Base-by-base conservation (phyloP, 2,888 invertebrate species). In the Heteromyza rotundicornis region DNA sequence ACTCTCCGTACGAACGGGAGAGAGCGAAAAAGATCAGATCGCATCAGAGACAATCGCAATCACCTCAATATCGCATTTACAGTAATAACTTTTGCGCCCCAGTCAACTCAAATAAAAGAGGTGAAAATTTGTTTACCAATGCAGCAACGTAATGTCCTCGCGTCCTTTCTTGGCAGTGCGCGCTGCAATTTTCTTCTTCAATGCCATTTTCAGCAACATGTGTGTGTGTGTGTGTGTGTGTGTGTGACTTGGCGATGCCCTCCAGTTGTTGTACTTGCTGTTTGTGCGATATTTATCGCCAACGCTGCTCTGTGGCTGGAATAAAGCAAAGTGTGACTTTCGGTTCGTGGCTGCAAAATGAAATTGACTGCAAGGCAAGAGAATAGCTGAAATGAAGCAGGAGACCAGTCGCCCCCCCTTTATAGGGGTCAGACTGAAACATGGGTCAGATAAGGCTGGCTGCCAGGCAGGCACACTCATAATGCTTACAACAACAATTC, bases 61-160 rank as follows among this genome's bases (percentile, higher is more conserved):
- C 27, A 27, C 47, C 47, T 47, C 47, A 20, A 47, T 47, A 47
- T 47, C 47, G 14, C 47, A 47, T 47, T 47, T 7, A 47, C 3
- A 5, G 47, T 47, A 20, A 47, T 47, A 17, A 47, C 14, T 47
- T 47, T 47, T 19, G 14, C 17, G 5, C 19, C 20, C 3, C 2
- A 20, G n/a, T n/a, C n/a, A n/a, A 47, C 3, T n/a, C 40, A 40
- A 40, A 14, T 14, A 40, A n/a, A n/a, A 8, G n/a, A 40, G 40
- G 40, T 40, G 40, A 40, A 40, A 40, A 40, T 40, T 40, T 40
- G 40, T 27, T n/a, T n/a, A n/a, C n/a, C n/a, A n/a, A n/a, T n/a
- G n/a, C n/a, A n/a, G n/a, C n/a, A n/a, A n/a, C n/a, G 32, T 32
- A 32, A 32, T 32, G 32, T 32, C 32, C 32, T 32, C 32, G 32